Percentiles rank a stretch among this genome's conserved stretches.
phyloP scores from a whole-genome alignment of 2,888 invertebrate genomes.

The Limnephilus lunatus region DNA sequence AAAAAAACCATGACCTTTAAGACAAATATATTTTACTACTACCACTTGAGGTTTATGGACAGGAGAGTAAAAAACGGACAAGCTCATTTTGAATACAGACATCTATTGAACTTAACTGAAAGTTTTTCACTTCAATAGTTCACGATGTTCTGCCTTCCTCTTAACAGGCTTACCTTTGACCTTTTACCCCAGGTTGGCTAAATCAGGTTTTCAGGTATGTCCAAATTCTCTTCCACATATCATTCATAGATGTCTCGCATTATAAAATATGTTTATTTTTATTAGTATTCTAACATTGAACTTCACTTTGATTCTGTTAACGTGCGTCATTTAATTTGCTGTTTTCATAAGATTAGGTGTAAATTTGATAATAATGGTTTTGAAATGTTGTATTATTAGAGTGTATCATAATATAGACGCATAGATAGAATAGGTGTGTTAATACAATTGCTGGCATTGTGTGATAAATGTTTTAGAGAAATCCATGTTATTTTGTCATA shows the following conservation, averaged over 20 bases:
- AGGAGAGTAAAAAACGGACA: background rate
- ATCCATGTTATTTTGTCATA: background rate
- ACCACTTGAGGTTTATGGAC: background rate
- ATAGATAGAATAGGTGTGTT: background rate
- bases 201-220: background rate
- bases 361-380: background rate
- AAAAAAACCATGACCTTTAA: background rate
- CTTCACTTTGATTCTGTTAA: background rate
- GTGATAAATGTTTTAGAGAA: background rate
- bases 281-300: background rate
- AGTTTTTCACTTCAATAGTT: background rate
- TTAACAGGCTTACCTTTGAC: background rate
- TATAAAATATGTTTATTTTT: background rate
- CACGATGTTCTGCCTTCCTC: background rate
- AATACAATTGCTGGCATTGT: background rate
- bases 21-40: background rate
- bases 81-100: background rate
- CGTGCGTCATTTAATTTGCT: background rate
- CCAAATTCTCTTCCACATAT: background rate
- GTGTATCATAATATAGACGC: background rate
- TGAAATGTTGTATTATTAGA: background rate
- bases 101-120: background rate
- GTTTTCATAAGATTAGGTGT: background rate
- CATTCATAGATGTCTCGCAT: background rate
- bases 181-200: background rate